Base-by-base conservation (phyloP, 1,140 invertebrate species). In the Neodiprion fabricii region DNA sequence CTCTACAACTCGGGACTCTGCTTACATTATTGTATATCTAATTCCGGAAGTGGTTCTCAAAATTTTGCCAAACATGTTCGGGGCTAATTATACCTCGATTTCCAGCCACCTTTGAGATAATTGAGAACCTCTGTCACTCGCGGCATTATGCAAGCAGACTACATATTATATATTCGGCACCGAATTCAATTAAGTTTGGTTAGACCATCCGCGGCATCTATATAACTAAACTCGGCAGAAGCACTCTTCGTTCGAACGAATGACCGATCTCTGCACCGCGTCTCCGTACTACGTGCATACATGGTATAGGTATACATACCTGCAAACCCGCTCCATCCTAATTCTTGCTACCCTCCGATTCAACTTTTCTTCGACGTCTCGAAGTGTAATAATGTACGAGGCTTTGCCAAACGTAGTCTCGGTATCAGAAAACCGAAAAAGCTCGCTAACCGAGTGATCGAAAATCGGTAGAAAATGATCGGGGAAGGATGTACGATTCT, bases 11-110 rank as follows among this genome's bases (percentile, higher is more conserved):
- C 87, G 83, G 82, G 83, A 83, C 83, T 88, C 87, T 88, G 87
- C 87, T 89, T 89, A 89, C 87, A 89, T 88, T 89, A 89, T 88
- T 89, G 87, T 89, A 89, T 89, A 89, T 88, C 87, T 88, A 89
- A 88, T 89, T 89, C 87, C 79, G 76, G 81, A 82, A 81, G 82
- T 71, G 86, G 86, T 87, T 86, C 86, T 87, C 85, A 84, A 84
- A 87, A 85, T 86, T 85, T 80, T 78, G 79, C 74, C 8, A 23
- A 69, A 23, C 11, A 23, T 47, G 11, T 61, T 61, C n/a, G 8
- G 9, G 5, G 0, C 11, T 14, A 61, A 61, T 61, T 61, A 61
- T 61, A 12, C 53, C 53, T 61, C 53, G 53, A 61, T 75, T 68
- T 74, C 28, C 21, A 7, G 5, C 12, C 61, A 67, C n/a, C 28